Base-by-base conservation (phyloP, 1,140 invertebrate genomes). In the Luehdorfia chinensis region DNA sequence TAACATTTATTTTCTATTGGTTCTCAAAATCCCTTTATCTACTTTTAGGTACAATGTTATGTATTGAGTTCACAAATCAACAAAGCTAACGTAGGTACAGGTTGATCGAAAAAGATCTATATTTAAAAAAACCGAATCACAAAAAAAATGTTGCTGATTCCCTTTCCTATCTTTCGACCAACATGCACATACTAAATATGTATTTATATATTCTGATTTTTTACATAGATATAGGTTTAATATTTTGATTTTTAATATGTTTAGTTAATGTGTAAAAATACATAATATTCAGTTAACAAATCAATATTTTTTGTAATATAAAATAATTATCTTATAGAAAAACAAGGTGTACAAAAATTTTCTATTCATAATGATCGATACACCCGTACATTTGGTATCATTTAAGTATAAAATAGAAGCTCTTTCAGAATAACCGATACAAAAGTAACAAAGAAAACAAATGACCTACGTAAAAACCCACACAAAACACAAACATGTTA, bases 1-100 rank as follows among this genome's bases (percentile, higher is more conserved):
- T 76, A 84, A 84, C 80, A 80, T 84, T 78, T 84, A 83, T 83
- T 83, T 57, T 65, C 74, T 83, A 80, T 85, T 83, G 80, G 76
- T 83, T 80, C 75, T 75, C 68, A 75, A 75, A 75, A 48, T 65
- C 64, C 75, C 67, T 66, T 56, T 59, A 53, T 59, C 71, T 78
- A 79, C 62, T 68, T 41, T 68, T 66, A 84, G 80, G 80, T 84
- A 84, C 80, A 80, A 73, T 78, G 67, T 76, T 75, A 70, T 84
- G 74, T 78, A 67, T 66, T 77, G 61, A 70, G 52, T 77, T 73
- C 39, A 81, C 62, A 79, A 84, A 84, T 71, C 71, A 84, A 84
- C 78, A 80, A 84, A 84, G 80, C 80, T 65, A 61, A 56, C 23
- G 60, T 59, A 59, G 55, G 50, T 66, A 50, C 46, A 61, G 51